phyloP scores from a whole-genome alignment of 2,113 vertebrate species.

The Pseudopodoces humilis region DNA sequence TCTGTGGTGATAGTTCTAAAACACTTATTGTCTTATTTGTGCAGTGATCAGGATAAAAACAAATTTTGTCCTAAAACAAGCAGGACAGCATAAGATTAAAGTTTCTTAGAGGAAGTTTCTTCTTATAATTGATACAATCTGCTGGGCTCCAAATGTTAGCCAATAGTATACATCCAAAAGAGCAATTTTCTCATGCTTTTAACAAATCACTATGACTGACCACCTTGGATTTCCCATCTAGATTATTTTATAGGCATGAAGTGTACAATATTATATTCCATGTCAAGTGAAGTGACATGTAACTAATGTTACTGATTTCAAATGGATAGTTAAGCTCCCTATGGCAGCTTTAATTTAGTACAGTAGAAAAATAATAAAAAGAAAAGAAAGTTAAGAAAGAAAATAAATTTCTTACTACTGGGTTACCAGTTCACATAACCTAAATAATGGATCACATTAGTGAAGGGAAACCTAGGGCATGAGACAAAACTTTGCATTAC shows the following conservation, averaged over 20 bases:
- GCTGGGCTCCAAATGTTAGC: background rate
- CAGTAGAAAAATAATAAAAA: background rate
- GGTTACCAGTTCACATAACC: background rate
- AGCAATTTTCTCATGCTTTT: background rate
- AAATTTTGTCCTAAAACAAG: background rate
- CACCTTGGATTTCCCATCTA: background rate
- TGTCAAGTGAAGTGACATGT: background rate
- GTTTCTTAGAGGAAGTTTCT: background rate
- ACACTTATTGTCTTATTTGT: background rate
- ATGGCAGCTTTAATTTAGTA: background rate
- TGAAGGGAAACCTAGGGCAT: background rate
- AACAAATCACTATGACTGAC: background rate
- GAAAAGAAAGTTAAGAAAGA: background rate
- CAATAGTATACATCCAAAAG: background rate
- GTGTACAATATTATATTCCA: background rate
- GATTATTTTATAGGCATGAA: background rate
- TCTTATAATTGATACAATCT: background rate
- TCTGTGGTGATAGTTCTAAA: background rate
- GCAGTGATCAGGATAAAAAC: background rate
- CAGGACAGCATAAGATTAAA: background rate
- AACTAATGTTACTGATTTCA: background rate
- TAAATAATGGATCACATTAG: background rate
- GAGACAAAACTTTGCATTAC: background rate
- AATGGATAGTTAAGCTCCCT: background rate
- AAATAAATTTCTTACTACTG: background rate